phyloP scores from a whole-genome alignment of 1,140 invertebrate species.

The Hirudo medicinalis region DNA sequence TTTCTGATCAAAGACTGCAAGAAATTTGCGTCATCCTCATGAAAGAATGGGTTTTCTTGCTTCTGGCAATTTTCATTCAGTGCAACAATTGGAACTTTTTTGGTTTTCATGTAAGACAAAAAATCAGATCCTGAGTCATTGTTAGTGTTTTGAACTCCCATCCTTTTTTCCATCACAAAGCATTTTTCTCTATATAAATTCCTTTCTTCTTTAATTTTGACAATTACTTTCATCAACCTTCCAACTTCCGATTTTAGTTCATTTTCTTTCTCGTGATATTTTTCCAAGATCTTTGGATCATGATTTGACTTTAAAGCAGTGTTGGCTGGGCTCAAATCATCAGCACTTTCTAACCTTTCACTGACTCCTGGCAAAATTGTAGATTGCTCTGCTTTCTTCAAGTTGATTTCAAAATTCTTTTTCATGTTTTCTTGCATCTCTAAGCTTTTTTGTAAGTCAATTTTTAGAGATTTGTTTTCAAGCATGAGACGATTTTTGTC shows the following conservation, averaged over 20 bases:
- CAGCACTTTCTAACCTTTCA: too few relatives aligned
- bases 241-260: background rate
- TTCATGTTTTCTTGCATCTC: background rate
- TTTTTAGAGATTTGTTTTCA: conserved; percentile 4
- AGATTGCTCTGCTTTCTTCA: background rate
- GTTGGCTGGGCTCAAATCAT: background rate
- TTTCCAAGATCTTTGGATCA: background rate
- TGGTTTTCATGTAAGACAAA: too few relatives aligned
- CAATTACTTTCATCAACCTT: background rate
- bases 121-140: too few relatives aligned
- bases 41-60: too few relatives aligned
- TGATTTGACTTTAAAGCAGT: background rate
- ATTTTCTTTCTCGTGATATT: background rate
- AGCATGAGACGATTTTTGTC: conserved; percentile 8
- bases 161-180: too few relatives aligned
- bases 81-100: too few relatives aligned
- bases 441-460: conserved; percentile 9
- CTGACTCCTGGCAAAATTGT: too few relatives aligned
- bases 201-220: conserved; percentile 7
- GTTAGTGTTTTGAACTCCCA: too few relatives aligned
- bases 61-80: too few relatives aligned
- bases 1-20: too few relatives aligned
- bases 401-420: background rate
- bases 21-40: too few relatives aligned
- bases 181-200: background rate